Evolutionary conservation across 2,888 invertebrate genomes (phyloP).

Genomic region (Euplagia quadripunctaria): DNA sequence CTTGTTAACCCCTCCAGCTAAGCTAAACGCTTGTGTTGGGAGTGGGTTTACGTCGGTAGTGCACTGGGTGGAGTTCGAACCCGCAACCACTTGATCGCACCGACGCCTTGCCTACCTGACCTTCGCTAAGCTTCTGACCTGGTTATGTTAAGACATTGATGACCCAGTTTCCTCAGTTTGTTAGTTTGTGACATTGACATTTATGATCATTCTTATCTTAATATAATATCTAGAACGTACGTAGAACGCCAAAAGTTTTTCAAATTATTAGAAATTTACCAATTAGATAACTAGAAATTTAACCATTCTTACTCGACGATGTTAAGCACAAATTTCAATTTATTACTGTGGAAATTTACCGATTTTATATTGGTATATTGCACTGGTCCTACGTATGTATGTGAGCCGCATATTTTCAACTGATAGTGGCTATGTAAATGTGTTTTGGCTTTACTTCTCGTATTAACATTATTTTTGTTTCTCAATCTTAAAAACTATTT

Average conservation of each 20-base stretch:
- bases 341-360: not conserved
- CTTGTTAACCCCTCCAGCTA: too few species aligned
- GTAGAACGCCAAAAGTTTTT: too few species aligned
- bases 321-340: not conserved
- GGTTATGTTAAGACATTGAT: not conserved
- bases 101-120: not conserved
- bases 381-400: not conserved
- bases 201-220: too few species aligned
- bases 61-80: too few species aligned
- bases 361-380: not conserved
- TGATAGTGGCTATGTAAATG: not conserved
- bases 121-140: not conserved
- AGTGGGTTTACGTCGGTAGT: too few species aligned
- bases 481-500: conserved; percentile 1
- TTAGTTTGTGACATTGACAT: not conserved
- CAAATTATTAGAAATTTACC: too few species aligned
- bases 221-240: too few species aligned
- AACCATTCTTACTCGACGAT: too few species aligned
- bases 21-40: too few species aligned
- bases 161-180: not conserved
- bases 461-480: conserved; percentile 13
- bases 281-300: too few species aligned
- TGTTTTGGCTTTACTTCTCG: conserved; percentile 1
- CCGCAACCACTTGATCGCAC: too few species aligned
- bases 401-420: not conserved